A percentile compares a stretch with the other conserved stretches of the same genome.
phyloP scores from a whole-genome alignment of 1,140 invertebrate genomes.

The Lucilia cuprina region DNA sequence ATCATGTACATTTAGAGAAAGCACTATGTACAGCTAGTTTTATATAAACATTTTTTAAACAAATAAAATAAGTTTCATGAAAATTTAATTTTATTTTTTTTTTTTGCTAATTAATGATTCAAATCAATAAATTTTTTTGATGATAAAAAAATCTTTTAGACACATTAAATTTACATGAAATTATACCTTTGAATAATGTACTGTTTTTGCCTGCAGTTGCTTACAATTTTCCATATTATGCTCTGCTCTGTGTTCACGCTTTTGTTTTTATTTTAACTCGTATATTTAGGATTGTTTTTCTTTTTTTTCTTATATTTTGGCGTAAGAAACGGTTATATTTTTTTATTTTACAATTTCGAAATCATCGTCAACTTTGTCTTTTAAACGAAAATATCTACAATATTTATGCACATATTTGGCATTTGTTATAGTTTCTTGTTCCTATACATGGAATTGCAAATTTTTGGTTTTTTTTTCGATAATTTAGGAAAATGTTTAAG shows the following conservation, averaged over 20 bases:
- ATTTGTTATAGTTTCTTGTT: neutral
- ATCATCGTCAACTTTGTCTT: slow-evolving; percentile 14
- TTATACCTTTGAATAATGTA: neutral
- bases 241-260: neutral
- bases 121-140: no score
- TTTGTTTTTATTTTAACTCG: neutral
- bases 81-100: no score
- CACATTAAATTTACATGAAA: neutral
- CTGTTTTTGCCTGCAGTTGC: neutral
- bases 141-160: no score
- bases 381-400: neutral
- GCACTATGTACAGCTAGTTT: no score
- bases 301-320: neutral
- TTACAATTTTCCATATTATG: neutral
- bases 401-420: neutral
- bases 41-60: no score
- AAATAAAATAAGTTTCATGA: no score
- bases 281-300: no score
- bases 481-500: no score
- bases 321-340: neutral
- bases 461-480: no score
- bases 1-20: no score
- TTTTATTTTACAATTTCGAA: neutral
- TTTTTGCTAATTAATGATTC: no score
- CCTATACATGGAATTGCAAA: neutral